phyloP scores from a whole-genome alignment of 2,888 invertebrate genomes.

The Byasa hedistus region DNA sequence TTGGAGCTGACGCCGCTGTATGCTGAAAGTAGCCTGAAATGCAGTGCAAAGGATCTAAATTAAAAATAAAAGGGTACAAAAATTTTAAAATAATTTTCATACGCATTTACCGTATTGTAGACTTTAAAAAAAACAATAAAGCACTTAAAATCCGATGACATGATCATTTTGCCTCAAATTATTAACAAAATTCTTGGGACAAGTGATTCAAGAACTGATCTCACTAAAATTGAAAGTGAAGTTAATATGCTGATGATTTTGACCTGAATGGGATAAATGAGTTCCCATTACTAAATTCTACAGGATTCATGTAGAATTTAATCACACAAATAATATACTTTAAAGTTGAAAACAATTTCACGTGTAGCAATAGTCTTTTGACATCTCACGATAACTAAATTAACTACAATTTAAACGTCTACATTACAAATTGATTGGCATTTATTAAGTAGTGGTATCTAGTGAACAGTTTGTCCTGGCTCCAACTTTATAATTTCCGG shows the following conservation, averaged over 20 bases:
- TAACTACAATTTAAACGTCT: slow-evolving; percentile 15
- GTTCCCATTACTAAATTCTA: too few relatives aligned
- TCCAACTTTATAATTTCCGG: slow-evolving; percentile 68
- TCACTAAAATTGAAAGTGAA: too few relatives aligned
- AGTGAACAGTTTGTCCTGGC: slow-evolving; percentile 49
- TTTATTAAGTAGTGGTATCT: slow-evolving; percentile 6
- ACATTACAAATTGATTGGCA: neutral
- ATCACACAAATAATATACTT: neutral
- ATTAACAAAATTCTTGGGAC: too few relatives aligned
- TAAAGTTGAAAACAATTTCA: slow-evolving; percentile 16
- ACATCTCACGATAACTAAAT: slow-evolving; percentile 15
- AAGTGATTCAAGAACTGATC: too few relatives aligned
- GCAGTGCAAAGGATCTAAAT: too few relatives aligned
- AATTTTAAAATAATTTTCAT: too few relatives aligned
- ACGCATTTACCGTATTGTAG: too few relatives aligned
- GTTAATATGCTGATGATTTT: too few relatives aligned
- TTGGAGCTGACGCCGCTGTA: slow-evolving; percentile 78
- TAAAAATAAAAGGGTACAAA: too few relatives aligned
- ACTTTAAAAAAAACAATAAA: neutral
- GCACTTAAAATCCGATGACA: neutral
- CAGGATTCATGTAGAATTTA: too few relatives aligned
- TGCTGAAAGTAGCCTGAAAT: slow-evolving; percentile 80
- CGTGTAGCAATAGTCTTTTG: neutral
- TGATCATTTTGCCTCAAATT: too few relatives aligned
- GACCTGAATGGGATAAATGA: too few relatives aligned